A percentile compares a stretch with the other conserved stretches of the same genome.
Conservation (phyloP, 2,888 invertebrate species). For the Argyra leucocephala region DNA sequence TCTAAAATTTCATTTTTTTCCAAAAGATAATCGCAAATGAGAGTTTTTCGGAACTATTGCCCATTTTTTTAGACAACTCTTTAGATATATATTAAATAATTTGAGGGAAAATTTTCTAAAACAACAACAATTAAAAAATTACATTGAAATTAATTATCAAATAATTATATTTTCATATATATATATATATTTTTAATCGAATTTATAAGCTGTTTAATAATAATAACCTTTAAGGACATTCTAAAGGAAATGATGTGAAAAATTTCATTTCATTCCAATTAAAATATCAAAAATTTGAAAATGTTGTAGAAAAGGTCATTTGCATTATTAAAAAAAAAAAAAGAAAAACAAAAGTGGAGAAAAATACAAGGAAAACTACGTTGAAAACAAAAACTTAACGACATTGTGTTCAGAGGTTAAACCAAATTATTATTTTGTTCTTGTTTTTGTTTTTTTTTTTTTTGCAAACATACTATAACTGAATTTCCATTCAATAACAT, state of each 20-base stretch:
- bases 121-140: no score
- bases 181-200: no score
- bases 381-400: neutral
- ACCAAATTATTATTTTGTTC: neutral
- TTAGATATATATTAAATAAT: no score
- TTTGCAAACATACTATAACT: no score
- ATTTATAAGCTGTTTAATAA: neutral
- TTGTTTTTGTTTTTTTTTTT: no score
- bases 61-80: no score
- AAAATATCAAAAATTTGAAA: neutral
- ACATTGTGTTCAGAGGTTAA: constrained; percentile 1
- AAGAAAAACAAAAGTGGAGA: neutral
- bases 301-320: neutral
- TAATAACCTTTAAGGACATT: neutral
- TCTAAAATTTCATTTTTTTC: no score
- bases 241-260: neutral
- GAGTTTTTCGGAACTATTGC: no score
- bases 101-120: no score
- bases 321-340: neutral
- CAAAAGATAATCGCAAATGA: no score
- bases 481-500: neutral
- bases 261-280: neutral
- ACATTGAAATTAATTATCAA: no score
- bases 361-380: neutral
- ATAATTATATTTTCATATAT: no score